Evolutionary conservation across 2,797 vertebrate species (phyloP).

Genomic region (Acanthurus lineatus): DNA sequence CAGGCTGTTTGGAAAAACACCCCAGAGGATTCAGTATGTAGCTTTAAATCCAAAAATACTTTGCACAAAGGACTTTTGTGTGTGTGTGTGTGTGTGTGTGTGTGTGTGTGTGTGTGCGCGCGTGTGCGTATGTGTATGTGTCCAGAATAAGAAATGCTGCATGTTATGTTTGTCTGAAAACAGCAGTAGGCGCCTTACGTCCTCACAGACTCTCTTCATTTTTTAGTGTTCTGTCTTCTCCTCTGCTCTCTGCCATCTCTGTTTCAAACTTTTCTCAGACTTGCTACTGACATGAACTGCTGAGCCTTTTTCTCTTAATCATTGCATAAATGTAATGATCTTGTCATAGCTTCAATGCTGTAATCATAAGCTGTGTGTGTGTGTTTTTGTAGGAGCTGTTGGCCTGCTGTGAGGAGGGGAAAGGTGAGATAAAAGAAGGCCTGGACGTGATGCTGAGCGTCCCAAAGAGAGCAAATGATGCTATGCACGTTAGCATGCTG

Average conservation of each 20-base stretch:
- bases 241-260: no score
- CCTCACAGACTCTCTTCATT: no score
- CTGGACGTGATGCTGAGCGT: slow-evolving; percentile 99
- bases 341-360: no score
- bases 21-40: slow-evolving; percentile 7
- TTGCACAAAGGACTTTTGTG: not conserved
- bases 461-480: slow-evolving; percentile 97
- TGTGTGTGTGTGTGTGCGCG: not conserved
- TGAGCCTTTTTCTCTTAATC: no score
- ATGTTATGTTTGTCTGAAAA: slow-evolving; percentile 4
- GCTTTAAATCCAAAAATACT: slow-evolving; percentile 15
- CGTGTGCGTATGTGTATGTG: not conserved
- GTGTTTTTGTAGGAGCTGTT: slow-evolving; percentile 89
- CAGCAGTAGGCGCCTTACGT: not conserved
- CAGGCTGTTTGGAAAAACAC: slow-evolving; percentile 30
- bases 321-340: no score
- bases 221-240: no score
- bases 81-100: no score
- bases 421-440: slow-evolving; percentile 97
- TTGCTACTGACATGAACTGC: no score
- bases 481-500: slow-evolving; percentile 99
- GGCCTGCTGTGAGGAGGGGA: slow-evolving; percentile 97
- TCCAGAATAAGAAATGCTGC: slow-evolving; percentile 9
- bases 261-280: no score
- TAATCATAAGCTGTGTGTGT: not conserved